Percentiles rank a stretch among this genome's conserved stretches.
These are phyloP conservation scores for Dicyrtomina minuta DNA, from an alignment of 2,888 invertebrate genomes.

Conservation along the genomic window DNA sequence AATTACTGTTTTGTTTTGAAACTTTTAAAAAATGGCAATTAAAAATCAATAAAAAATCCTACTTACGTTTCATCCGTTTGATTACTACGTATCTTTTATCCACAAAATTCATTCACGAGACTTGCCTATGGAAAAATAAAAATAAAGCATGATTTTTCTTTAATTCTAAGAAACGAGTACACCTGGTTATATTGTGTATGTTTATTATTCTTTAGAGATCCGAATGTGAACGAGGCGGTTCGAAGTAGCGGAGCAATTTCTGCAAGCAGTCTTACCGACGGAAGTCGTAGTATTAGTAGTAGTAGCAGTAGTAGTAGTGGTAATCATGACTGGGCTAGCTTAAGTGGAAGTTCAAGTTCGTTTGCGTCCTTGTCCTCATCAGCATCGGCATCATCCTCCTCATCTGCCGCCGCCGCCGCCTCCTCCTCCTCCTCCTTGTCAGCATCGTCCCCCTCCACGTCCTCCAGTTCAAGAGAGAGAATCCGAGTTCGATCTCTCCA, in stretches of 20 bases:
- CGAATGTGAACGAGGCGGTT: slow-evolving; percentile 47
- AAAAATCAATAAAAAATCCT: too few species aligned
- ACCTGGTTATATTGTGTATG: too few species aligned
- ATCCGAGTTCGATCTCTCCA: slow-evolving; percentile 47
- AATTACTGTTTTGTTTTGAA: too few species aligned
- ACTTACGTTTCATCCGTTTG: too few species aligned
- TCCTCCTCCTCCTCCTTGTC: slow-evolving; percentile 12
- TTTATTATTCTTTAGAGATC: slow-evolving; percentile 47
- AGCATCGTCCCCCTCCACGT: slow-evolving; percentile 6
- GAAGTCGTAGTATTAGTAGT: slow-evolving; percentile 18
- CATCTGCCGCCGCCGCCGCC: slow-evolving; percentile 14
- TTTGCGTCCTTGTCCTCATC: slow-evolving; percentile 21
- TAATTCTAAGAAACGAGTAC: too few species aligned
- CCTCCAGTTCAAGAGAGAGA: slow-evolving; percentile 38
- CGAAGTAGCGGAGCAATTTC: slow-evolving; percentile 20
- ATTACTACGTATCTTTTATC: too few species aligned
- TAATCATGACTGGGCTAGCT: slow-evolving; percentile 28
- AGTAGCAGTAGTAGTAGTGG: slow-evolving; percentile 32
- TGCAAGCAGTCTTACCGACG: slow-evolving; percentile 1
- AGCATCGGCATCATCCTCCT: slow-evolving; percentile 21
- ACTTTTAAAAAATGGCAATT: too few species aligned
- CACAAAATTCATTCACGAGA: too few species aligned
- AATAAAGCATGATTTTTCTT: too few species aligned
- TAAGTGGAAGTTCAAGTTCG: slow-evolving; percentile 35
- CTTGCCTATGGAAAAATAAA: too few species aligned